Evolutionary conservation across 2,113 vertebrate species (phyloP).

Genomic region (Hippocampus barbouri): DNA sequence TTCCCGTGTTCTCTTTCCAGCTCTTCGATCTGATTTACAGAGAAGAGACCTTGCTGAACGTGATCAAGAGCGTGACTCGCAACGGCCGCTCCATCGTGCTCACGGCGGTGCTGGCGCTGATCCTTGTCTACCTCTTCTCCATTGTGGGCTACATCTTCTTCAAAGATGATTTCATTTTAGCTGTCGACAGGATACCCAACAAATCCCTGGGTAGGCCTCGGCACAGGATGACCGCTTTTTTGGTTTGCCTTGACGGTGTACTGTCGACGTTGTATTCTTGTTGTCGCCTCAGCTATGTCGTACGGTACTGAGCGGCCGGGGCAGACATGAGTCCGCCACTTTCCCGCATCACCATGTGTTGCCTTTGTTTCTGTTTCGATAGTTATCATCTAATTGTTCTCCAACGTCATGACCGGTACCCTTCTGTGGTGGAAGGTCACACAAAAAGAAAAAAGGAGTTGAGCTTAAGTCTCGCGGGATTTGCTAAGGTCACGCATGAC

Average conservation of each 20-base stretch:
- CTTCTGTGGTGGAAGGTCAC: not conserved
- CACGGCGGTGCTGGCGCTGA: conserved; percentile 92
- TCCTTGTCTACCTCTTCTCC: conserved; percentile 98
- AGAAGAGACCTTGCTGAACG: conserved; percentile 95
- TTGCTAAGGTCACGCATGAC: not conserved
- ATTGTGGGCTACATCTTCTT: conserved; percentile 99
- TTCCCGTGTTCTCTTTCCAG: conserved; percentile 58
- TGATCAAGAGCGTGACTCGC: conserved; percentile 97
- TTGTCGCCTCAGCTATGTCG: too few species aligned
- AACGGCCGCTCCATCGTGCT: conserved; percentile 97
- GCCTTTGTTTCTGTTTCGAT: not conserved
- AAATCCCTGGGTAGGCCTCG: conserved; percentile 75
- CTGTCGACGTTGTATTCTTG: not conserved
- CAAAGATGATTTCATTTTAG: conserved; percentile 96
- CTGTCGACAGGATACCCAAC: conserved; percentile 94
- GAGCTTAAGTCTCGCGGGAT: not conserved
- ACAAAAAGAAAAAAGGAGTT: not conserved
- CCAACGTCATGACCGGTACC: not conserved
- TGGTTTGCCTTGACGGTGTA: not conserved
- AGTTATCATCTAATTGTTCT: not conserved
- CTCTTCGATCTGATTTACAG: conserved; percentile 97
- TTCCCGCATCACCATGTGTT: not conserved
- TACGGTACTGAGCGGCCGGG: not conserved
- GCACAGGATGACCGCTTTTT: not conserved
- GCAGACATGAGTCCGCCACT: not conserved